Evolutionary conservation across 2,888 invertebrate genomes (phyloP), one percentile per base, ranked within the genome.

Genomic region (Caenorhabditis drosophilae): DNA sequence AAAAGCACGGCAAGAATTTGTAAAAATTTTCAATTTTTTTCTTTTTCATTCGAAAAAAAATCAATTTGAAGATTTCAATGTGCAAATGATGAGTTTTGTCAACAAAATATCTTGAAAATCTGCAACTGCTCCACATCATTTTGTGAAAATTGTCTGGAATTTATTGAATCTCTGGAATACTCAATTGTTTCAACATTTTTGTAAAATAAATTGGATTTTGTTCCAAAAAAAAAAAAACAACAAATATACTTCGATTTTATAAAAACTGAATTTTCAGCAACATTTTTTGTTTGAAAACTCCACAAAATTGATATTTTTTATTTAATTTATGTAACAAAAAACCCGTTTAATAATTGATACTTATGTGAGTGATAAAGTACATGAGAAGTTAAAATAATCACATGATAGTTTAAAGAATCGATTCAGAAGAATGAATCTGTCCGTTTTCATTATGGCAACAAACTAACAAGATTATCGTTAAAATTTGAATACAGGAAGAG

Each of bases 81-180:
- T 25, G 44, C 52, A 2, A 31, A 35, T 1, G 27, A 45, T 40
- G 31, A 41, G 16, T 3, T 20, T 12, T 64, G 64, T 40, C 34
- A 55, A n/a, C 7, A 35, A 20, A 38, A 22, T 4, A 64, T 64
- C 23, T 41, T 15, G 12, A 55, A 51, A 12, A 55, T 64, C 23
- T 64, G 64, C 40, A 31, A 47, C 25, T 64, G 64, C 26, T 55
- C 59, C 16, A 44, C 25, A 4, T 38, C 41, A 16, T 51, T 59
- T n/a, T 64, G 64, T 31, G 34, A 48, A 1, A 64, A 55, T 16
- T 64, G 64, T 25, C 23, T 36, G 15, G 16, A 23, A 25, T 64
- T 64, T 16, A 59, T 64, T 26, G 25, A 52, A 23, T 45, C 48
- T 26, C 52, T 64, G 11, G 64, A 64, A 45, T 48, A 22, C 26